Evolutionary conservation across 2,797 vertebrate genomes (phyloP).

Genomic region (Fringilla coelebs): DNA sequence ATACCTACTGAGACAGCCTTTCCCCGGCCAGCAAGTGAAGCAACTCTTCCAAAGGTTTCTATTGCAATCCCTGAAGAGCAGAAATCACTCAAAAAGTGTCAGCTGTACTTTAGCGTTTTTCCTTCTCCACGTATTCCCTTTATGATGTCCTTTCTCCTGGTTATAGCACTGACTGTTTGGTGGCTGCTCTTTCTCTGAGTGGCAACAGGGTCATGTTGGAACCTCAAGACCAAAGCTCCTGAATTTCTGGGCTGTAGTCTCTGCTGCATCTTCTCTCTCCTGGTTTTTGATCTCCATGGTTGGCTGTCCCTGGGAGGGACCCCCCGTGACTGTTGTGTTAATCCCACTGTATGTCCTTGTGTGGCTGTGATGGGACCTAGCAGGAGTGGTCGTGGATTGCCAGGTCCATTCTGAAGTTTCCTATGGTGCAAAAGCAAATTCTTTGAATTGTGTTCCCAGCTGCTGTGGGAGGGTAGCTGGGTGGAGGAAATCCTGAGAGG

Average conservation of each 20-base stretch:
- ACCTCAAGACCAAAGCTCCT: conserved; percentile 69
- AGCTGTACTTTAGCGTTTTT: conserved; percentile 76
- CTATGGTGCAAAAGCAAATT: neutral
- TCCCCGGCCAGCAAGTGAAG: conserved; percentile 76
- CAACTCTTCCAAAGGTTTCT: conserved; percentile 81
- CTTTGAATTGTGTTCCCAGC: neutral
- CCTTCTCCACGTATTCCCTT: conserved; percentile 79
- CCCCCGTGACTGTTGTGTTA: neutral
- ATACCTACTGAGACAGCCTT: conserved; percentile 74
- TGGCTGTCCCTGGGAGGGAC: neutral
- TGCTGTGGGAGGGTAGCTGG: neutral
- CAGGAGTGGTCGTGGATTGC: conserved; percentile 62
- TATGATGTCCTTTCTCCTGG: conserved; percentile 85
- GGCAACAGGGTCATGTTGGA: conserved; percentile 58
- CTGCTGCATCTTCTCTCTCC: conserved; percentile 43
- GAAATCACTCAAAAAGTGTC: conserved; percentile 78
- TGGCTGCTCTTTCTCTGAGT: conserved; percentile 88
- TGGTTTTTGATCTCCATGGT: conserved; percentile 20
- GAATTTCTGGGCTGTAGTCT: conserved; percentile 59
- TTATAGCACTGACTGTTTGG: conserved; percentile 84
- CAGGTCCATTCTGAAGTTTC: neutral
- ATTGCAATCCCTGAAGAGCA: conserved; percentile 83
- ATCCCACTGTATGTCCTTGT: neutral
- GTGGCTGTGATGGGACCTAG: conserved; percentile 7
- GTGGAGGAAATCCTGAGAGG: neutral